These are phyloP conservation scores for Sphenodon punctatus DNA, from an alignment of 2,797 vertebrate species.

Conservation along the genomic window DNA sequence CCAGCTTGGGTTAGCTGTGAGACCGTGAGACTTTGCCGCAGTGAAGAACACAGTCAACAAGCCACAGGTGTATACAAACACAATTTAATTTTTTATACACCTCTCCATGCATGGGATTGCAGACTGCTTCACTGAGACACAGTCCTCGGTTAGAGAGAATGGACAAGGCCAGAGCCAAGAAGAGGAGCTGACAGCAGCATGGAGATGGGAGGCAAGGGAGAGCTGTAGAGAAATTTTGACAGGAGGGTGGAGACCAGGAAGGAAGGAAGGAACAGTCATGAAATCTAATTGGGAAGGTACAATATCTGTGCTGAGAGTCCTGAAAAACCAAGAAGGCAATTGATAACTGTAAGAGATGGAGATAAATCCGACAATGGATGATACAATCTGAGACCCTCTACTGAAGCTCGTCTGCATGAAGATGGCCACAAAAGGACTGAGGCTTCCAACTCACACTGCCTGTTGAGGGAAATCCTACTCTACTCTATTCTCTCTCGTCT, in stretches of 20 bases:
- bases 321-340: conserved; percentile 11
- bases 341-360: not conserved
- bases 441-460: not conserved
- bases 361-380: not conserved
- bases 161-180: not conserved
- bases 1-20: not conserved
- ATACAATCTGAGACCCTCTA: not conserved
- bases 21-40: not conserved
- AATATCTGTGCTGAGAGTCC: not conserved
- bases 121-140: not conserved
- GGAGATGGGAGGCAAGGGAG: not conserved
- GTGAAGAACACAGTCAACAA: not conserved
- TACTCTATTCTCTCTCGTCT: too few species aligned
- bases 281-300: not conserved
- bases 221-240: not conserved
- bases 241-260: not conserved
- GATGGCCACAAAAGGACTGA: not conserved
- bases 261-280: not conserved
- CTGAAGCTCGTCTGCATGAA: not conserved
- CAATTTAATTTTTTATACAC: not conserved
- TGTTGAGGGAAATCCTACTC: not conserved
- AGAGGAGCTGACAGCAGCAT: not conserved
- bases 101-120: not conserved
- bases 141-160: not conserved
- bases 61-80: not conserved